Base-by-base conservation (phyloP, 1,140 invertebrate genomes). In the Pristionchus pacificus region DNA sequence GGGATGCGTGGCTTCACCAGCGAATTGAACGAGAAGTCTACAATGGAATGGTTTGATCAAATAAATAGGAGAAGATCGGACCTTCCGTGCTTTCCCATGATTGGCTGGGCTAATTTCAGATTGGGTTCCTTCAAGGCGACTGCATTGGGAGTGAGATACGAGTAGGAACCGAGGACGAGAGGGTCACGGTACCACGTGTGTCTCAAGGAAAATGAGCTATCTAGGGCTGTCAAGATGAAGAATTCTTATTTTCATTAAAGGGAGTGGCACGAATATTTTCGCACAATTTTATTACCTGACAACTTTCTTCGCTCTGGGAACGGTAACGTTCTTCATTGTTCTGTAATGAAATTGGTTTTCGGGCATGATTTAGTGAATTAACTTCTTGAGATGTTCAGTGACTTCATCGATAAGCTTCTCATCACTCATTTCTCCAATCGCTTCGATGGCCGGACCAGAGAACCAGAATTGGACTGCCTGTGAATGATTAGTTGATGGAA, bases 1-100 rank as follows among this genome's bases (percentile, higher is more conserved):
- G 6, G 65, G 31, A 49, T 75, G 75, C 1, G 74, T 75, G 30
- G 61, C 60, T 65, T 75, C 74, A 2, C 74, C 74, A 31, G 74
- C 74, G 55, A 75, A 75, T 24, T 65, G 68, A 19, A 75, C 28
- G 13, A 68, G 1, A 0, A 33, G 71, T 19, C 71, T 72, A 32
- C 14, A 72, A 61, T n/a, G 2, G n/a, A n/a, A n/a, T n/a, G 14
- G 2, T 31, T 0, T 67, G 24, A 27, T 68, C n/a, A n/a, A n/a
- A n/a, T n/a, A n/a, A n/a, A n/a, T n/a, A n/a, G 61, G 24, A 28
- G 28, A 24, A 24, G 2, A 3, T 58, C 24, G 27, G 1, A 31
- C 24, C 15, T 2, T 14, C 1, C 1, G 13, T 15, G 15, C 25
- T 32, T 31, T 28, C 25, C 59, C 65, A 66, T 27, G 28, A 72